These are phyloP conservation scores for Rhodophaea formosa DNA, from an alignment of 2,888 invertebrate genomes.

Conservation along the genomic window DNA sequence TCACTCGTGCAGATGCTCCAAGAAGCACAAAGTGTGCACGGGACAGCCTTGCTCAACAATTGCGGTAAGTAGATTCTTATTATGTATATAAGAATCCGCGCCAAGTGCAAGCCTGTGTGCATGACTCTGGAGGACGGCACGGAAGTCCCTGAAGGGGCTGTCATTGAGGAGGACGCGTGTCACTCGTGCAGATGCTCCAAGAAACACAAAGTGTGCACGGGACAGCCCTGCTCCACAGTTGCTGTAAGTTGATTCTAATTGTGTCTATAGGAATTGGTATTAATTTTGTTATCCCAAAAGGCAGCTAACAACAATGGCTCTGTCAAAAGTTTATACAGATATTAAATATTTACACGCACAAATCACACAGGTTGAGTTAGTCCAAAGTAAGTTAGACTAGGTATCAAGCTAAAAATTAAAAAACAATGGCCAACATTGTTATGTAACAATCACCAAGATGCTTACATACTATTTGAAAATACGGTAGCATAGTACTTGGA, in stretches of 20 bases:
- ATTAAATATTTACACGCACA: too few species aligned
- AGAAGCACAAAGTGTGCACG: conserved; percentile 84
- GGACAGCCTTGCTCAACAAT: conserved; percentile 84
- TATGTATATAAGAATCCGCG: conserved; percentile 60
- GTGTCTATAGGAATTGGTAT: too few species aligned
- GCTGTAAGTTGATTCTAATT: conserved; percentile 39
- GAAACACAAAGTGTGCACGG: conserved; percentile 85
- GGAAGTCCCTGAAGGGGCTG: conserved; percentile 88
- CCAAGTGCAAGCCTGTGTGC: conserved; percentile 86
- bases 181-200: conserved; percentile 90
- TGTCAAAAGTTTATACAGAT: too few species aligned
- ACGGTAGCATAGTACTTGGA: too few species aligned
- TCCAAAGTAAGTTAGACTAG: too few species aligned
- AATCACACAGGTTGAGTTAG: too few species aligned
- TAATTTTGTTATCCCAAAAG: too few species aligned
- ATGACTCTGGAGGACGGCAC: conserved; percentile 83
- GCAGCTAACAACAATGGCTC: too few species aligned
- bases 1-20: conserved; percentile 89
- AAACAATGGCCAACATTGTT: too few species aligned
- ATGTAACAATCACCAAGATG: too few species aligned
- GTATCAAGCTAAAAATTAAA: too few species aligned
- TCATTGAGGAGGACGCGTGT: conserved; percentile 88
- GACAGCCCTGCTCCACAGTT: conserved; percentile 83
- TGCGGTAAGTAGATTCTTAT: conserved; percentile 39
- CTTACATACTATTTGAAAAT: too few species aligned